Percentiles rank a stretch among this genome's conserved stretches.
Conservation (phyloP, 2,888 invertebrate species). For the Herminia tarsipennalis region DNA sequence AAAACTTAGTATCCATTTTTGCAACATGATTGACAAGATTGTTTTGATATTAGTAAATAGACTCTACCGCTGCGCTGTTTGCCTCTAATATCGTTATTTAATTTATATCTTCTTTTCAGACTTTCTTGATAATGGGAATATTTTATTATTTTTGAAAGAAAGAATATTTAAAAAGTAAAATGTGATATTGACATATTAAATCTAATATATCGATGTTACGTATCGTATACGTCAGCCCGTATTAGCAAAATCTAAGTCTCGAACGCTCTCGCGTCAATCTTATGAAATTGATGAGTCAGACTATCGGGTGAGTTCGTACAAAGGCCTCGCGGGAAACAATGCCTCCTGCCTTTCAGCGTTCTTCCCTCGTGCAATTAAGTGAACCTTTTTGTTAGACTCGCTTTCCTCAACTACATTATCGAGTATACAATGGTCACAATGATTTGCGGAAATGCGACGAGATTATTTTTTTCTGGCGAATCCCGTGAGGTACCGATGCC, state of each 20-base stretch:
- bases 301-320: slow-evolving; percentile 65
- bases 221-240: slow-evolving; percentile 22
- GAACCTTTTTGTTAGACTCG: slow-evolving; percentile 78
- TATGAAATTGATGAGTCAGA: slow-evolving; percentile 80
- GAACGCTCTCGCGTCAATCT: slow-evolving; percentile 71
- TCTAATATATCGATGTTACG: slow-evolving; percentile 12
- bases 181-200: neutral
- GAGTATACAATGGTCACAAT: slow-evolving; percentile 77
- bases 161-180: too few species aligned
- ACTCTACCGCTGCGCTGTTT: too few species aligned
- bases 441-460: slow-evolving; percentile 79
- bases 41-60: too few species aligned
- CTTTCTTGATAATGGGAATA: too few species aligned
- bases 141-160: too few species aligned
- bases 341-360: slow-evolving; percentile 68
- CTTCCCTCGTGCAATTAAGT: slow-evolving; percentile 81
- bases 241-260: slow-evolving; percentile 62
- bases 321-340: slow-evolving; percentile 80
- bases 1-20: too few species aligned
- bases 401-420: slow-evolving; percentile 79
- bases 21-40: too few species aligned
- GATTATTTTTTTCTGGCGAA: slow-evolving; percentile 70
- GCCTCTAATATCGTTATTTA: too few species aligned
- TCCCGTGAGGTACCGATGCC: slow-evolving; percentile 57
- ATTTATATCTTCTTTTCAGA: too few species aligned